Evolutionary conservation across 2,797 vertebrate genomes (phyloP), one percentile per base, ranked within the genome.

Genomic region (Paramormyrops hopkinsi): DNA sequence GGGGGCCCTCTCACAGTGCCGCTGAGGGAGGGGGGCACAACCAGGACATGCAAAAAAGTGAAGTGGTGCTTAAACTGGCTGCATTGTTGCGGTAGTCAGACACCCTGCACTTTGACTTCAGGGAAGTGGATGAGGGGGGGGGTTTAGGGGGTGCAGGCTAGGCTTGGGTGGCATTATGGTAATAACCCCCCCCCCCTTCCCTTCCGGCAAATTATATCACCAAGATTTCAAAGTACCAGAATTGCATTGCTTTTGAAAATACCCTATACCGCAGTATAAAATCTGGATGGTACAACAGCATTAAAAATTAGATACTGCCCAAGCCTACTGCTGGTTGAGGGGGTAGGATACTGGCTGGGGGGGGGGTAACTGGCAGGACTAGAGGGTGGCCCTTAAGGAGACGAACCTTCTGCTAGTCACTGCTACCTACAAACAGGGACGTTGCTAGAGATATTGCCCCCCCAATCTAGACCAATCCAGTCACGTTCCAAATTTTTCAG

Each of bases 1-100:
- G 84, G 95, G 93, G 89, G 91, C 83, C 89, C 79, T 92, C 91
- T 98, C 96, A 90, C 94, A 96, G 92, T 96, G 94, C 87, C 92
- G 97, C 98, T 99, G 92, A 12, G 91, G 41, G 48, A 14, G 14
- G 7, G 44, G 17, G 29, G 46, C 48, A 29, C 22, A 85, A 85
- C 19, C 76, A 19, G 33, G 12, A 22, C 33, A 29, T 56, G 69
- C 12, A 41, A 37, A 41, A 73, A 73, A 41, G 69, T 14, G 2
- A 73, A 37, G 9, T 17, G 29, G 29, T 37, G 29, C 69, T 73
- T 41, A 37, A 73, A 86, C 14, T 41, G 53, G 50, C 29, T 62
- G 83, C 69, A 87, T 76, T 1, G 3, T 22, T 25, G 14, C 65
- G 4, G 65, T 73, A 62, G 8, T 25, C 59, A 62, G 22, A 25